Percentiles rank a stretch among this genome's conserved stretches.
phyloP scores from a whole-genome alignment of 2,888 invertebrate genomes.

The Autographa pulchrina region DNA sequence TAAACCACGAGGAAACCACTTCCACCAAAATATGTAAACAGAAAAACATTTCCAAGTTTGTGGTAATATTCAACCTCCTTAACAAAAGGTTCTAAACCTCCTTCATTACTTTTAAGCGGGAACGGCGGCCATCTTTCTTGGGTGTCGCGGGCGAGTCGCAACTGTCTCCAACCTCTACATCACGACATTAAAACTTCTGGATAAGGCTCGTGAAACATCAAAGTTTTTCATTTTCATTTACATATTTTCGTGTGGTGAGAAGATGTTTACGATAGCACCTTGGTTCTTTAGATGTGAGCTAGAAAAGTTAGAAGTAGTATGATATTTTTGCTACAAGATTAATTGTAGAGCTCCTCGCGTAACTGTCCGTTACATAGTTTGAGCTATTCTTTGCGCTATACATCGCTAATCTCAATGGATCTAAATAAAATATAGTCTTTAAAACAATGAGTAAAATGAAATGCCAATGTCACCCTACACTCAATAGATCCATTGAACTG shows the following conservation, averaged over 20 bases:
- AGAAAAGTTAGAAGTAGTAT: not conserved
- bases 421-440: no score
- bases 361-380: no score
- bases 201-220: conserved; percentile 44
- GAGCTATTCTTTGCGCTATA: no score
- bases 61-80: conserved; percentile 40
- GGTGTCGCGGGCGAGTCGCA: conserved; percentile 39
- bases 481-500: not conserved
- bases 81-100: conserved; percentile 54
- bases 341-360: not conserved
- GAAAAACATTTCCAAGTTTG: conserved; percentile 38
- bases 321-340: not conserved
- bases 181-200: conserved; percentile 51
- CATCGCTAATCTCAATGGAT: not conserved
- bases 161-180: conserved; percentile 45
- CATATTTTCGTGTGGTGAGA: conserved; percentile 21
- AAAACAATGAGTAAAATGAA: no score
- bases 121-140: conserved; percentile 50
- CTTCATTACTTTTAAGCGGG: conserved; percentile 53
- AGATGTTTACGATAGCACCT: conserved; percentile 12
- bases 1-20: conserved; percentile 27
- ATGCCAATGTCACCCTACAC: not conserved
- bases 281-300: not conserved
- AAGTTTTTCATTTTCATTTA: conserved; percentile 43
- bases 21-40: conserved; percentile 35